Base-by-base conservation (phyloP, 2,113 vertebrate species). In the Amphiprion ocellaris region DNA sequence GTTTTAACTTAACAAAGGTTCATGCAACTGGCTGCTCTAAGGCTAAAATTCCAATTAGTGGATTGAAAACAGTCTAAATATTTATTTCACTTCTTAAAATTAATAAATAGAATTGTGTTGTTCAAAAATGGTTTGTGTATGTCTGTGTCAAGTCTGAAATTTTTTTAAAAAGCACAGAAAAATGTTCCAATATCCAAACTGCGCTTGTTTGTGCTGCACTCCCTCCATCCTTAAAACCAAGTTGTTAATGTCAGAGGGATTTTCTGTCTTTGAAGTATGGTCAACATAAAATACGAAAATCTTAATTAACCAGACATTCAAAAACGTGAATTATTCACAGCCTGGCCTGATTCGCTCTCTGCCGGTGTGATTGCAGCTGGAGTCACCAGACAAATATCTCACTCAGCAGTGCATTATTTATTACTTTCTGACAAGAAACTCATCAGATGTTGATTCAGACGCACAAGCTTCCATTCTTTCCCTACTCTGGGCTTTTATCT, bases 291-390 rank as follows among this genome's bases (percentile, higher is more conserved):
- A 69, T 50, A 39, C 19, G 7, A 68, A 16, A 37, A 26, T 19
- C 30, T 44, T 77, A 50, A 85, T 82, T 76, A 78, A 81, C 80
- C 52, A 70, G 47, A 78, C 44, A 47, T 14, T 65, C 10, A 61
- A 61, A 64, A 69, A 41, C 23, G 15, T 79, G 63, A 89, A 89
- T 89, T 44, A 90, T 88, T 87, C 64, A 87, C 49, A 70, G 47
- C 24, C 52, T 49, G 52, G 9, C 33, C 53, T 77, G 61, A 76
- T 73, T 85, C 1, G 0, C 30, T 74, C 23, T 12, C 15, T 15
- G 49, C 64, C 44, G 65, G 15, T 67, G 49, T 86, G 69, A 85
- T 75, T 88, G 59, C 28, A 63, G 68, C 77, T 86, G 10, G 41
- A 69, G 68, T 72, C 28, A 52, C 10, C 41, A 50, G 63, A 71